Conservation (phyloP, 1,140 invertebrate species). For the Drosophila pectinifera region DNA sequence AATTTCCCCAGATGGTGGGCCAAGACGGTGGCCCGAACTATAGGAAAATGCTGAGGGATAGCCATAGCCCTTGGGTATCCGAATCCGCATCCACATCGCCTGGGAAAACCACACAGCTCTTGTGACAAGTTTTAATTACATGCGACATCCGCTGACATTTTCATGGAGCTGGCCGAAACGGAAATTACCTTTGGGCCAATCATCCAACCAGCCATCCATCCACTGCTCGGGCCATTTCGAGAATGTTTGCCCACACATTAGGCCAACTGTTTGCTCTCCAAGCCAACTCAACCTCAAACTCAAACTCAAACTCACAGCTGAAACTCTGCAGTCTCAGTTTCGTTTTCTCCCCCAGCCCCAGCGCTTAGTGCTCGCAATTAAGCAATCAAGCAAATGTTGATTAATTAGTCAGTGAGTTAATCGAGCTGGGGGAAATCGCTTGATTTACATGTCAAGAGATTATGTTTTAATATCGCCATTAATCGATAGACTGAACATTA, state of each 20-base stretch:
- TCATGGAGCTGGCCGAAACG: slow-evolving; percentile 44
- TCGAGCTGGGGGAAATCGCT: slow-evolving; percentile 38
- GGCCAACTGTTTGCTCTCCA: slow-evolving; percentile 32
- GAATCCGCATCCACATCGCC: slow-evolving; percentile 32
- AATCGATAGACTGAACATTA: slow-evolving; percentile 7
- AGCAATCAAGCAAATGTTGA: slow-evolving; percentile 75
- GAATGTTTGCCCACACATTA: slow-evolving; percentile 66
- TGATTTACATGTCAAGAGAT: slow-evolving; percentile 62
- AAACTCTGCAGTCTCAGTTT: slow-evolving; percentile 13
- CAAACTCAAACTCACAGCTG: neutral
- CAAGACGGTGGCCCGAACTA: slow-evolving; percentile 28
- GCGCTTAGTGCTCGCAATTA: slow-evolving; percentile 53
- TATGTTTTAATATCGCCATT: slow-evolving; percentile 28
- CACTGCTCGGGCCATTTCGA: slow-evolving; percentile 26
- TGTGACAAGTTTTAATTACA: slow-evolving; percentile 81
- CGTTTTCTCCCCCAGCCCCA: slow-evolving; percentile 9
- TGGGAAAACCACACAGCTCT: slow-evolving; percentile 53
- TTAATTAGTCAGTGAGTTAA: slow-evolving; percentile 67
- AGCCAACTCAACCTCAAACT: neutral
- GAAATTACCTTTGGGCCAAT: slow-evolving; percentile 69
- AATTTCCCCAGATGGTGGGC: slow-evolving; percentile 65
- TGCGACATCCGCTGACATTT: slow-evolving; percentile 55
- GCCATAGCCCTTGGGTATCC: slow-evolving; percentile 58
- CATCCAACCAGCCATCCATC: slow-evolving; percentile 15
- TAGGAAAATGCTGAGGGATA: slow-evolving; percentile 31